These are phyloP conservation scores for Noctua janthina DNA, from an alignment of 2,888 invertebrate genomes.

Conservation along the genomic window DNA sequence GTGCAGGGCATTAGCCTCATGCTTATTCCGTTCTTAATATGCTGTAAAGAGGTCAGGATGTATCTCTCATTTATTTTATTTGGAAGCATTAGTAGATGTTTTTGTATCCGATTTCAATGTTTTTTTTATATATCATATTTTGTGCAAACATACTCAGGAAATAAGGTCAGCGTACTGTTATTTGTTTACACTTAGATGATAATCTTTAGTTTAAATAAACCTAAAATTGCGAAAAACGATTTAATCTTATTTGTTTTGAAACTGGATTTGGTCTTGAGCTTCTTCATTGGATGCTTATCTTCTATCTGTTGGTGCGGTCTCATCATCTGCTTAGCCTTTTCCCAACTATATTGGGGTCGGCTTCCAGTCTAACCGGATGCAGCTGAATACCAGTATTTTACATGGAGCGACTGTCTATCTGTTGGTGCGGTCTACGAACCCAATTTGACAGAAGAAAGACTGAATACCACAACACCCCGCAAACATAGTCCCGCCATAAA, in stretches of 20 bases:
- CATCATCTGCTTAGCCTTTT: too few relatives aligned
- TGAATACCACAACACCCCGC: not conserved
- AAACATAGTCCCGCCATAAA: not conserved
- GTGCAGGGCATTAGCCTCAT: not conserved
- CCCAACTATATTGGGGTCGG: too few relatives aligned
- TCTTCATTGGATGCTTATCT: not conserved
- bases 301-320: too few relatives aligned
- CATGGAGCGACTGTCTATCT: too few relatives aligned
- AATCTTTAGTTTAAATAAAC: conserved; percentile 15
- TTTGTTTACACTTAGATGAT: not conserved
- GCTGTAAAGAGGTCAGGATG: not conserved
- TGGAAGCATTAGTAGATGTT: not conserved
- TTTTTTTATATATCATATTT: not conserved
- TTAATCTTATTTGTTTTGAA: not conserved
- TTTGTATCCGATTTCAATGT: not conserved
- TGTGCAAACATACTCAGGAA: not conserved
- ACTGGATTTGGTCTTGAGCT: not conserved
- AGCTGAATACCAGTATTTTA: too few relatives aligned
- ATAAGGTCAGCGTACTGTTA: conserved; percentile 1
- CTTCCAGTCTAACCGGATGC: too few relatives aligned
- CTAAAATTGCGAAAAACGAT: not conserved
- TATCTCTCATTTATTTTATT: not conserved
- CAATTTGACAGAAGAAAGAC: not conserved
- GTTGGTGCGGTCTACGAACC: not conserved
- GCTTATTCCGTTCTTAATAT: not conserved